Conservation (phyloP, 2,797 vertebrate species). For the Tragelaphus oryx region DNA sequence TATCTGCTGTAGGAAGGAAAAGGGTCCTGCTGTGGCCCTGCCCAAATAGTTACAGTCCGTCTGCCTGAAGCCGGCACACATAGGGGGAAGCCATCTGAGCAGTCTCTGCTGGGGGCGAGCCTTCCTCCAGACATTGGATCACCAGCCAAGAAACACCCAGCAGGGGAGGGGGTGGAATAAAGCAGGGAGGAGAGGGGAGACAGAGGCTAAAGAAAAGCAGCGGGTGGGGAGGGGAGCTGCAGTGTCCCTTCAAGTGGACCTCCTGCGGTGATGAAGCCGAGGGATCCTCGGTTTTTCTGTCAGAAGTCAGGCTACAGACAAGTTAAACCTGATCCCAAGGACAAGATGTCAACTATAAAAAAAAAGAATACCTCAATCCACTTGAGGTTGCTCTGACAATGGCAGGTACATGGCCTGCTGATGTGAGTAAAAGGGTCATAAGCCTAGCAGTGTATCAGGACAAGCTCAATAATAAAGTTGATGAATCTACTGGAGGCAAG, state of each 20-base stretch:
- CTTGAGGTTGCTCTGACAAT: constrained; percentile 29
- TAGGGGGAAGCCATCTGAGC: not conserved
- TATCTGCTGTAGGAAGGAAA: not conserved
- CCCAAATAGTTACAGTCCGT: not conserved
- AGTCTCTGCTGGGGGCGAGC: not conserved
- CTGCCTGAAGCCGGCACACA: not conserved
- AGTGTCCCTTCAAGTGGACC: not conserved
- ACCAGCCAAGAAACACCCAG: not conserved
- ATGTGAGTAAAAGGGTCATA: not conserved
- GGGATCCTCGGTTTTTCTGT: not conserved
- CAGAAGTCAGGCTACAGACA: not conserved
- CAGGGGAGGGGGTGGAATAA: not conserved
- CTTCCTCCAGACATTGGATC: not conserved
- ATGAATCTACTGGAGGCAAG: not conserved
- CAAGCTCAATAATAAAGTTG: not conserved
- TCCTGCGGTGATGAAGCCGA: not conserved
- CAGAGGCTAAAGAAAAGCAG: not conserved
- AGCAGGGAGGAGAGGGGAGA: not conserved
- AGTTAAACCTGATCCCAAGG: not conserved
- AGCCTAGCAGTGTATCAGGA: not conserved
- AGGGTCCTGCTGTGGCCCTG: not conserved
- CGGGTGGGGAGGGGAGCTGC: not conserved
- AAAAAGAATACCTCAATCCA: constrained; percentile 25
- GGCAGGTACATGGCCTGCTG: not conserved
- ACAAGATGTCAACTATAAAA: constrained; percentile 6